Conservation (phyloP, 2,113 vertebrate species). For the Bothrops jararaca region DNA sequence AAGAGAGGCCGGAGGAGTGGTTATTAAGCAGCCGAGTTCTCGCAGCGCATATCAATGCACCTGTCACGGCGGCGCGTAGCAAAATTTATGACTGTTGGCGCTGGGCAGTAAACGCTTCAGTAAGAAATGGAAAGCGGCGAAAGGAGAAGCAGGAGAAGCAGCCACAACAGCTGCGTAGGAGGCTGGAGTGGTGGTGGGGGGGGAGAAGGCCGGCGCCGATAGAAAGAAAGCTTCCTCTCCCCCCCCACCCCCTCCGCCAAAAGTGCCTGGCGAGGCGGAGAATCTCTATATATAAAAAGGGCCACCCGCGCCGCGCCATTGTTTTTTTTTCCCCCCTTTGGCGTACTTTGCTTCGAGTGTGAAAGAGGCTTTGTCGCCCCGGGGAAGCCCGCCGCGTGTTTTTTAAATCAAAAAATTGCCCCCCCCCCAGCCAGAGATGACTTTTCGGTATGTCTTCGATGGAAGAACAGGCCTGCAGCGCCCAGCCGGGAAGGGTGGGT, state of each 20-base stretch:
- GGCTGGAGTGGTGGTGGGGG: too few relatives aligned
- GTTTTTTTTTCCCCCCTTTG: background rate
- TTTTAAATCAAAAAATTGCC: too few relatives aligned
- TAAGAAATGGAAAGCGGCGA: slow-evolving; percentile 87
- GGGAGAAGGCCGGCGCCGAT: background rate
- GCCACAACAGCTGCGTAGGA: background rate
- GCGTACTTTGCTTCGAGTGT: slow-evolving; percentile 17
- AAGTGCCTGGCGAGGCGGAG: slow-evolving; percentile 52
- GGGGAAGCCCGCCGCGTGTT: background rate
- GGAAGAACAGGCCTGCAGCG: too few relatives aligned
- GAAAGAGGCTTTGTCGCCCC: background rate
- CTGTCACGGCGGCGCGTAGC: slow-evolving; percentile 93
- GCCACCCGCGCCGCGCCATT: slow-evolving; percentile 35
- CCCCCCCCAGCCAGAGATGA: background rate
- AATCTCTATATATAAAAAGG: slow-evolving; percentile 84
- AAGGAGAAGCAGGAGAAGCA: background rate
- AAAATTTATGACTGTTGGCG: slow-evolving; percentile 95
- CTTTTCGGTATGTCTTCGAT: background rate
- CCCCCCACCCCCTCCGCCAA: slow-evolving; percentile 42
- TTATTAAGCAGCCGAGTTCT: slow-evolving; percentile 82
- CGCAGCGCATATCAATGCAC: slow-evolving; percentile 98
- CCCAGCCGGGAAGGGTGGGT: background rate
- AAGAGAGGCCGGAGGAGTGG: slow-evolving; percentile 76
- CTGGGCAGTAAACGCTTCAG: slow-evolving; percentile 87
- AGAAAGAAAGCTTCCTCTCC: slow-evolving; percentile 45